Base-by-base conservation (phyloP, 1,140 invertebrate species). In the Nymphalis io region DNA sequence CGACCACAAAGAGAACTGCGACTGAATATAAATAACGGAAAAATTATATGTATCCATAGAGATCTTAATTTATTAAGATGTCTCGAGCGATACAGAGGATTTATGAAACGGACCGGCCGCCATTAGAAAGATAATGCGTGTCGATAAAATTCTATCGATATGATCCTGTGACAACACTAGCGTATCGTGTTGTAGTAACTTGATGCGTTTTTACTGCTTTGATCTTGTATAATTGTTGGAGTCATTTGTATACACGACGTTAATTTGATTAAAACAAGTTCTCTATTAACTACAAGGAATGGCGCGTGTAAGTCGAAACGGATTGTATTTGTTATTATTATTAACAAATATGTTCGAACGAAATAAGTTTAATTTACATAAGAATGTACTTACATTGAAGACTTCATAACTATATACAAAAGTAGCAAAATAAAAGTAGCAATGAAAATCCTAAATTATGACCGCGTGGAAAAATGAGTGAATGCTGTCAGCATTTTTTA, bases 21-120 rank as follows among this genome's bases (percentile, higher is more conserved):
- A 0, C 16, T 46, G 68, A 23, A 21, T 60, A 85, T 88, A 85
- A 88, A 86, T 88, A 79, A 85, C 76, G 57, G 53, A 75, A 83
- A 84, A 85, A 86, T 83, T 81, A 85, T 77, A 79, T 76, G 71
- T 72, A 13, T 62, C 48, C 48, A 21, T 53, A 53, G 48, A 84
- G 81, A 87, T 87, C 76, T 82, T 82, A 80, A 88, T 88, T 87
- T 88, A 87, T 88, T 84, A 81, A 83, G 84, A 83, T 86, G 81
- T 75, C 68, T 62, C 64, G 59, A 58, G 53, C 72, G 84, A 82
- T 85, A 85, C 73, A 59, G 73, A 63, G 72, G 76, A 83, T 82
- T 84, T 78, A 83, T 81, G 79, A 75, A 81, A 68, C 77, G 73
- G 64, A 60, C 64, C 68, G 60, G 57, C 72, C 68, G 64, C 79